Base-by-base conservation (phyloP, 2,797 vertebrate genomes). In the Tachyglossus aculeatus region DNA sequence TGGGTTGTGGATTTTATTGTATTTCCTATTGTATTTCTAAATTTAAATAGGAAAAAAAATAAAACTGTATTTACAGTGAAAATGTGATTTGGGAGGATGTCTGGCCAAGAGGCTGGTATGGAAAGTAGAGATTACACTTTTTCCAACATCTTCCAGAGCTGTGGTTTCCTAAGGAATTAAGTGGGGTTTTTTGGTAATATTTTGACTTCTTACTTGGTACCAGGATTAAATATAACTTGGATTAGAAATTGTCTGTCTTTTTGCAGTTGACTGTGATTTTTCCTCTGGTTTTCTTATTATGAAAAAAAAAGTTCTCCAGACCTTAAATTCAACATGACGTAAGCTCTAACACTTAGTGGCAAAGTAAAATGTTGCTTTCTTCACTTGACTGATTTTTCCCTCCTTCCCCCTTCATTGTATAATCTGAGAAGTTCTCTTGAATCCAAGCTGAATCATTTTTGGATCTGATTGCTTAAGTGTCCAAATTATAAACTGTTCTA, bases 91-190 rank as follows among this genome's bases (percentile, higher is more conserved):
- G 19, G 50, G 21, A 69, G 86, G 74, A 71, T 69, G 76, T 81
- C 83, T 81, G 78, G 74, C 77, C 54, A 72, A 67, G 57, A 82
- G 76, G 60, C 80, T 79, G 61, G 77, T 80, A 52, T 48, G 67
- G 74, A 87, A 85, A 83, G 81, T 77, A 52, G 59, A 78, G 74
- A 77, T 81, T 67, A 31, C 5, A 71, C 67, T 85, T 83, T 67
- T 84, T 88, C 78, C 62, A 72, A 75, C 64, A 8, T 38, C 57
- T 71, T 82, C 82, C 73, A 65, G 74, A 39, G 36, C 75, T 76
- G 60, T 48, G 67, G 64, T 74, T 84, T 73, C 78, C 67, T 78
- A 40, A 24, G 71, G 33, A 72, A 55, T 80, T 78, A 69, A 58
- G 18, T 55, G 79, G 62, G 38, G 12, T 78, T 86, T 40, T 76